Evolutionary conservation across 2,113 vertebrate species (phyloP), one percentile per base, ranked within the genome.

Genomic region (Aspidoscelis tigris): DNA sequence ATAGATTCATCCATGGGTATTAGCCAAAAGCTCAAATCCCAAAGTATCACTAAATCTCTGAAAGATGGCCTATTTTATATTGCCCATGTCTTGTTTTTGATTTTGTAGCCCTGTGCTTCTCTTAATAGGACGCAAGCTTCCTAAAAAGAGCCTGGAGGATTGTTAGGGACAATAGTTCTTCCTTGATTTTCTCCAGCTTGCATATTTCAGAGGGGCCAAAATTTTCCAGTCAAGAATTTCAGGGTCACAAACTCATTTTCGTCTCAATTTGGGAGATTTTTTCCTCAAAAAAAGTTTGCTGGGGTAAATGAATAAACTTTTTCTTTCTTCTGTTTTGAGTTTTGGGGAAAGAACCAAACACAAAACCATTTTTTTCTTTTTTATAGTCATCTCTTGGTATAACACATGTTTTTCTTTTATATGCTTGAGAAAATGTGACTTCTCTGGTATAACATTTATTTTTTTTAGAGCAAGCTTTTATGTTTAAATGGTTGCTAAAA

Each of bases 31-130:
- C 53, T 61, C 22, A 82, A 61, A 50, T 81, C 55, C 70, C 70
- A 82, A 82, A 55, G 39, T 82, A 82, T 80, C 65, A 80, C 26
- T 80, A 50, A 76, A 78, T 78, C 75, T 84, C 16, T 71, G 76
- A 61, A 71, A 64, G 50, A 78, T 61, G 64, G 64, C n/a, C 64
- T 6, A 53, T 9, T 82, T 47, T 55, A 26, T 53, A 76, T 76
- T 39, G 66, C 3, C 61, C 7, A 18, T 53, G 44, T 53, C 47
- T 58, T 22, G 39, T 8, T 43, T 76, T 55, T n/a, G 74, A 41
- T 58, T 33, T 55, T 66, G n/a, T 82, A 50, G 33, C 76, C 39
- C 50, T 39, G 12, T 58, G 24, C 10, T 33, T 58, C 75, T 58
- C 82, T 53, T 69, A 61, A 78, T 20, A 9, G 66, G 22, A 84